These are phyloP conservation scores for Pseudochirops cupreus DNA, from an alignment of 2,797 vertebrate genomes.

Conservation along the genomic window DNA sequence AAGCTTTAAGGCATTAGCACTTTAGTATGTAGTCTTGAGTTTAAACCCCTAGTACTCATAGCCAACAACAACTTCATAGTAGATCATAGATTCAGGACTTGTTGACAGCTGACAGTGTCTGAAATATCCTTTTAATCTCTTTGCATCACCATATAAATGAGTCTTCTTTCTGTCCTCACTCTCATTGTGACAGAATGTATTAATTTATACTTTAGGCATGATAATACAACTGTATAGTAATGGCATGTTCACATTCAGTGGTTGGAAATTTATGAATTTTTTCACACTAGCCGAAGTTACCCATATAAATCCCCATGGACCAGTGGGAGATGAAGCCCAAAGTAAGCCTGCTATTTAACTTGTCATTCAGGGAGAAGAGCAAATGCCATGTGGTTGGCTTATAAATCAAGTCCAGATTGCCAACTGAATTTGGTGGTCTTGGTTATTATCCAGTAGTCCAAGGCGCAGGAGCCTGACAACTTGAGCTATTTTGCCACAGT, in stretches of 20 bases:
- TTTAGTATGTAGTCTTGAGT: slow-evolving; percentile 65
- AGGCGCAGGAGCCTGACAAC: slow-evolving; percentile 73
- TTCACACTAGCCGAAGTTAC: slow-evolving; percentile 55
- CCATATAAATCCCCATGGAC: neutral
- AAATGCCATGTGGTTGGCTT: slow-evolving; percentile 73
- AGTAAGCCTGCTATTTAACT: slow-evolving; percentile 46
- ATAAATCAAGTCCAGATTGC: slow-evolving; percentile 79
- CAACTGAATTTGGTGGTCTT: slow-evolving; percentile 83
- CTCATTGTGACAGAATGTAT: slow-evolving; percentile 55
- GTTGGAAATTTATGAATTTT: slow-evolving; percentile 21
- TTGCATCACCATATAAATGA: slow-evolving; percentile 12
- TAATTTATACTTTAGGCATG: slow-evolving; percentile 44
- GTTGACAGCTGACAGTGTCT: slow-evolving; percentile 58
- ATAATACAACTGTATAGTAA: slow-evolving; percentile 19
- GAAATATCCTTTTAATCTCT: slow-evolving; percentile 46
- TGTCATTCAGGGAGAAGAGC: slow-evolving; percentile 66
- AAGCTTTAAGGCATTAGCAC: slow-evolving; percentile 56
- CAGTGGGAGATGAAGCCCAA: slow-evolving; percentile 51
- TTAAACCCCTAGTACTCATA: slow-evolving; percentile 54
- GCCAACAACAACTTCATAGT: neutral
- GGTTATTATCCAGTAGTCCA: slow-evolving; percentile 76
- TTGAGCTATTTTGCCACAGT: slow-evolving; percentile 75
- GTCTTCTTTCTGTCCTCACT: slow-evolving; percentile 41
- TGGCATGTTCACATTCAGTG: slow-evolving; percentile 18
- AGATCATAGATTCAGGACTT: slow-evolving; percentile 60